phyloP scores from a whole-genome alignment of 2,797 vertebrate species.

The Pampus argenteus region DNA sequence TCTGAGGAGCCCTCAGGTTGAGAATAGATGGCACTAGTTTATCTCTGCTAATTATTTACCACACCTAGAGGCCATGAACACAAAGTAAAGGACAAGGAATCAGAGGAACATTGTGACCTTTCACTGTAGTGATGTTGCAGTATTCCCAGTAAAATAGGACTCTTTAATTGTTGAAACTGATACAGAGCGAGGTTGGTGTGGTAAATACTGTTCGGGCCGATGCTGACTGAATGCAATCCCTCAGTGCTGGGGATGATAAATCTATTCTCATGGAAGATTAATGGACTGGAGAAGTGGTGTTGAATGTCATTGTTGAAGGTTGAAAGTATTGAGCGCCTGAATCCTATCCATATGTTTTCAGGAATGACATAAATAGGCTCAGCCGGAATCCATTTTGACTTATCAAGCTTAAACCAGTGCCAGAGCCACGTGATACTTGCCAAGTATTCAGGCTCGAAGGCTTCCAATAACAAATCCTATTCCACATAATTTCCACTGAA shows the following conservation, averaged over 20 bases:
- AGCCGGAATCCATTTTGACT: slow-evolving; percentile 85
- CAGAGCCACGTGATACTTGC: slow-evolving; percentile 75
- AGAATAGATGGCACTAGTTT: slow-evolving; percentile 42
- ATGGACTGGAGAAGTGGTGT: slow-evolving; percentile 83
- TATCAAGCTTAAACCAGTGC: slow-evolving; percentile 82
- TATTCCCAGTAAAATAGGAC: slow-evolving; percentile 44
- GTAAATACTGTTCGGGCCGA: slow-evolving; percentile 68
- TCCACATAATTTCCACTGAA: slow-evolving; percentile 81
- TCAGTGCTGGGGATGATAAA: slow-evolving; percentile 76
- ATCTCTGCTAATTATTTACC: slow-evolving; percentile 56
- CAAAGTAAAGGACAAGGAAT: slow-evolving; percentile 29
- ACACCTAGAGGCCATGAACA: slow-evolving; percentile 41
- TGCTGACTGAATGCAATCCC: slow-evolving; percentile 73
- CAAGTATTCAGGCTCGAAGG: slow-evolving; percentile 78
- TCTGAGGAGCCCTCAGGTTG: slow-evolving; percentile 54
- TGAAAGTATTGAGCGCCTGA: slow-evolving; percentile 83
- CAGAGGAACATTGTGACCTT: slow-evolving; percentile 41
- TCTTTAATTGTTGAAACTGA: slow-evolving; percentile 72
- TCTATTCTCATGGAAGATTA: slow-evolving; percentile 84
- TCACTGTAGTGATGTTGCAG: slow-evolving; percentile 47
- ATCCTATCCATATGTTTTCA: slow-evolving; percentile 87
- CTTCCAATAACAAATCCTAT: slow-evolving; percentile 83
- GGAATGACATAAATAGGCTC: slow-evolving; percentile 86
- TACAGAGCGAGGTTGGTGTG: slow-evolving; percentile 61
- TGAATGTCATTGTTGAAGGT: slow-evolving; percentile 86